Base-by-base conservation (phyloP, 1,140 invertebrate genomes). In the Drosophila punjabiensis region DNA sequence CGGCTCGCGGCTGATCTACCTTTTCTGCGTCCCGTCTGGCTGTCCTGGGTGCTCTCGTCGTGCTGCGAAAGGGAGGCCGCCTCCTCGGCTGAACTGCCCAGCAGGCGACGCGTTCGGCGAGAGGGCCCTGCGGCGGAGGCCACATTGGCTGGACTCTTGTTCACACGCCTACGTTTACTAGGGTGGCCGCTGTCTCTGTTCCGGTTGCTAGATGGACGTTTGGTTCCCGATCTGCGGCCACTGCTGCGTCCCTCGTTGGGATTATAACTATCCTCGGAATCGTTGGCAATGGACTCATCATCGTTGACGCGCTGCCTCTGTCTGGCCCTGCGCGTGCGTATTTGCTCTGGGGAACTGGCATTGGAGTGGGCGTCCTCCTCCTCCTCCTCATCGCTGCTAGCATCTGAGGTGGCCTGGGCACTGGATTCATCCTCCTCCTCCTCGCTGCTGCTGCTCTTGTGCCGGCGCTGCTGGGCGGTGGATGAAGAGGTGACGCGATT, bases 241-340 rank as follows among this genome's bases (percentile, higher is more conserved):
- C 59, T 78, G 33, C 63, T 53, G 10, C 79, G 80, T 41, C 80
- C 68, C 39, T 89, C 84, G 37, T 89, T 93, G 16, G 93, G 93
- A 50, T 93, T 93, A 53, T 94, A 94, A 59, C 93, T 94, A 24
- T 94, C 93, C 61, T 93, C 93, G 8, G 93, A 93, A 59, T 93
- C 92, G 56, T 89, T 81, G 30, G 55, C 74, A 66, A 76, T 75
- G 53, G 39, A 75, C 14, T 89, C 87, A 47, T 84, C 77, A 18
- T 82, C 85, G 16, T 66, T 81, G 10, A 68, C 43, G n/a, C 64
- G 74, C 11, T 71, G 69, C 24, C 81, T 63, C 8, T 73, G 80
- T 9, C 70, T 56, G 9, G 47, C 78, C 7, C 87, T 53, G 13
- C 75, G 69, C n/a, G 80, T 78, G 32, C 80, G 71, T 8, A 58